Evolutionary conservation across 2,888 invertebrate species (phyloP), one percentile per base, ranked within the genome.

Genomic region (Drosophila prostipennis): DNA sequence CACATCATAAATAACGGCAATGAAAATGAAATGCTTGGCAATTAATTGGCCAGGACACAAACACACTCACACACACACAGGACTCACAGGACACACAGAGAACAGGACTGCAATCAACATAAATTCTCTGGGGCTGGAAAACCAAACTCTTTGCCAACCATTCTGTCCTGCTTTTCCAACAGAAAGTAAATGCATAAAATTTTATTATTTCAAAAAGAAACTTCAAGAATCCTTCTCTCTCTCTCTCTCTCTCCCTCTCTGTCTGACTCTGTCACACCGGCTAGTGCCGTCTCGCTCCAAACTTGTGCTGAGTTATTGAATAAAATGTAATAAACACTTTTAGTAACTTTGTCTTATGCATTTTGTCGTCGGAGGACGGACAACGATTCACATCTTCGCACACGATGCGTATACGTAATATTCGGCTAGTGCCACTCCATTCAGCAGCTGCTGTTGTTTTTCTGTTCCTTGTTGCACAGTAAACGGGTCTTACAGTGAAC

Each of bases 261-360:
- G 5, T 39, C 19, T 32, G 8, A 13, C 45, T 52, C 57, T 77
- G 32, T 16, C 46, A 11, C 29, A 32, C 46, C 46, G 16, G 16
- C 29, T 46, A 14, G 14, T 46, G 16, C 71, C 53, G 59, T 69
- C 71, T 60, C 32, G 10, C 39, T 57, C 26, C 16, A 34, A 52
- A 58, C 52, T 58, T 58, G 51, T 39, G 32, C 57, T 40, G 45
- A 78, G 79, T 84, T 82, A 82, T 83, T 82, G 83, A 83, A 83
- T 86, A 86, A 83, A 83, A 83, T 83, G 83, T 86, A 83, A 83
- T 83, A 83, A 83, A 83, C 87, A 83, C 87, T 83, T 86, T 84
- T 79, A 68, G 84, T 84, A 86, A 83, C 87, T 86, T 86, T 86
- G 87, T 86, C 83, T 85, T 78, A 71, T 81, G 79, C 78, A 78